These are phyloP conservation scores for Paracentrotus lividus DNA, from an alignment of 53 echinoderm and acorn worm genomes.

Conservation along the genomic window DNA sequence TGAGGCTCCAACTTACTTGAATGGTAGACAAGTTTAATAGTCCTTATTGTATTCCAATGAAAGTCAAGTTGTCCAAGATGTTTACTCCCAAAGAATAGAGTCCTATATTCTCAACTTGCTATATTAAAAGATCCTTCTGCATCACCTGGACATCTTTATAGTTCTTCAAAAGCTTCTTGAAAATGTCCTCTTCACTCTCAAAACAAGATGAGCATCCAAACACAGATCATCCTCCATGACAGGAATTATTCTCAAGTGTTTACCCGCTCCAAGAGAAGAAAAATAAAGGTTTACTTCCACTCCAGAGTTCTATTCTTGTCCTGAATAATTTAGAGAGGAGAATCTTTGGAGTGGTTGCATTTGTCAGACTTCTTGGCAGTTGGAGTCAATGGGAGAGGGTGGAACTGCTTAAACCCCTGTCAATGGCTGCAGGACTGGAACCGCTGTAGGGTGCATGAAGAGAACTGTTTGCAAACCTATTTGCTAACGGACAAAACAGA, in stretches of 20 bases:
- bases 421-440: not conserved
- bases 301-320: conserved; percentile 9
- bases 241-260: conserved; percentile 35
- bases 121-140: not conserved
- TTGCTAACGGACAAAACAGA: conserved; percentile 52
- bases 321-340: not conserved
- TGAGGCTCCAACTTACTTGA: not conserved
- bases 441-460: conserved; percentile 40
- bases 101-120: conserved; percentile 13
- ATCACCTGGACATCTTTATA: not conserved
- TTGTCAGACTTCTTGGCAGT: conserved; percentile 43
- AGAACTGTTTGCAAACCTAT: conserved; percentile 42
- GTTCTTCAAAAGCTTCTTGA: not conserved
- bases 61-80: conserved; percentile 46
- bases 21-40: not conserved
- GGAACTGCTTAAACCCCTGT: not conserved
- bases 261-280: not conserved
- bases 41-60: conserved; percentile 11
- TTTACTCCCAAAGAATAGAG: conserved; percentile 16
- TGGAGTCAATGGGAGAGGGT: not conserved
- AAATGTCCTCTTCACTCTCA: not conserved
- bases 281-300: conserved; percentile 43
- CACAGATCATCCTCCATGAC: not conserved
- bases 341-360: conserved; percentile 17
- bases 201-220: not conserved